Evolutionary conservation across 2,797 vertebrate species (phyloP), one percentile per base, ranked within the genome.

Genomic region (Cebuella pygmaea): DNA sequence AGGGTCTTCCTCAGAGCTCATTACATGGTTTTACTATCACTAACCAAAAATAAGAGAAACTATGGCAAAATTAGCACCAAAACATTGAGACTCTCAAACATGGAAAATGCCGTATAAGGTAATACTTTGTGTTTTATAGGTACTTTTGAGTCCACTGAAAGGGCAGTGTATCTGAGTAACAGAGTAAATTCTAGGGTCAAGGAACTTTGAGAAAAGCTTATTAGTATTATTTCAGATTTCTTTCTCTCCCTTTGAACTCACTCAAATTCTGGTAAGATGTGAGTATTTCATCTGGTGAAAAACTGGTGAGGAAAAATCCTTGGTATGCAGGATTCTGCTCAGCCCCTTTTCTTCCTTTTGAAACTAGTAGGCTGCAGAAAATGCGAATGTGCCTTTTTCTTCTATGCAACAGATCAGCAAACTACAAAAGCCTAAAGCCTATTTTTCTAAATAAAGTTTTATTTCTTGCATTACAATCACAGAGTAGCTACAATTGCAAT

Each of bases 371-470:
- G 36, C 15, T 70, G 7, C 61, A 95, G 26, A 81, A 97, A 75
- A 79, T 17, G 14, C 27, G 57, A 70, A 55, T 76, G 4, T 93
- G 33, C 33, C 89, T 93, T 85, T 91, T 83, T 80, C 41, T 33
- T 70, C 33, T 10, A 39, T 44, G 14, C 24, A 55, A 75, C 24
- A 44, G 27, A 48, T 33, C 61, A 89, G 24, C 26, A 46, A 81
- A 81, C 72, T 27, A 76, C 46, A 74, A 36, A 74, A 74, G 36
- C 19, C 85, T n/a, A 15, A 57, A 55, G 39, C 39, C 48, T 50
- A 4, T 46, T 78, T 94, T 78, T 75, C 85, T 67, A 91, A 52
- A 86, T 82, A 75, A 96, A 95, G 67, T 92, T 83, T 94, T 91
- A 87, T 3, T 78, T 88, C 83, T 44, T 41, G 20, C 52, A 82